Conservation (phyloP, 1,140 invertebrate species). For the Asbolus verrucosus region DNA sequence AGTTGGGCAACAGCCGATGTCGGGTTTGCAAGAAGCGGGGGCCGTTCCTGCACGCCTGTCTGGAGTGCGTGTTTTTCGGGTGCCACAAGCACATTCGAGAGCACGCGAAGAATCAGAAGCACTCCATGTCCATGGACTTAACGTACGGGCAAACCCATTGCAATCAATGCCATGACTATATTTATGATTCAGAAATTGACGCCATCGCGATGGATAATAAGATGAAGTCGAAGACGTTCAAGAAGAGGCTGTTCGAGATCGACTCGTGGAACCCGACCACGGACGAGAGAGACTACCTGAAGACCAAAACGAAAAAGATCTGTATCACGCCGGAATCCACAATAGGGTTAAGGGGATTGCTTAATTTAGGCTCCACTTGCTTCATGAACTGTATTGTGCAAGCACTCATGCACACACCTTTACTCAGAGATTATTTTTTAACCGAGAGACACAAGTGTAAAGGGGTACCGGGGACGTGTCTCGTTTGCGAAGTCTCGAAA, state of each 20-base stretch:
- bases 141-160: slow-evolving; percentile 93
- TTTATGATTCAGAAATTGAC: slow-evolving; percentile 69
- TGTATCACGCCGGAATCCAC: slow-evolving; percentile 85
- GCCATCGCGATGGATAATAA: slow-evolving; percentile 66
- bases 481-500: slow-evolving; percentile 93
- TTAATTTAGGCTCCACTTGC: slow-evolving; percentile 98
- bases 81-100: slow-evolving; percentile 91
- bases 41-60: slow-evolving; percentile 86
- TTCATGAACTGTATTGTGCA: slow-evolving; percentile 99
- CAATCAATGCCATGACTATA: slow-evolving; percentile 91
- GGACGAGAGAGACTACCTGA: slow-evolving; percentile 77
- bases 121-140: slow-evolving; percentile 88
- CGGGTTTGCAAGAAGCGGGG: slow-evolving; percentile 81
- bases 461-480: slow-evolving; percentile 75
- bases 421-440: slow-evolving; percentile 95
- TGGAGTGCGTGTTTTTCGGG: slow-evolving; percentile 93
- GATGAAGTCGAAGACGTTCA: slow-evolving; percentile 59
- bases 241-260: slow-evolving; percentile 61
- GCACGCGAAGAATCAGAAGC: slow-evolving; percentile 84
- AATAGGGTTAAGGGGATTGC: slow-evolving; percentile 89
- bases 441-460: slow-evolving; percentile 91
- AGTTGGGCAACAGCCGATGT: slow-evolving; percentile 82
- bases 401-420: slow-evolving; percentile 92
- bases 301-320: slow-evolving; percentile 79
- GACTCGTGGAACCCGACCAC: slow-evolving; percentile 81